A percentile compares a stretch with the other conserved stretches of the same genome.
phyloP scores from a whole-genome alignment of 1,140 invertebrate genomes.

The Archivesica marissinica region DNA sequence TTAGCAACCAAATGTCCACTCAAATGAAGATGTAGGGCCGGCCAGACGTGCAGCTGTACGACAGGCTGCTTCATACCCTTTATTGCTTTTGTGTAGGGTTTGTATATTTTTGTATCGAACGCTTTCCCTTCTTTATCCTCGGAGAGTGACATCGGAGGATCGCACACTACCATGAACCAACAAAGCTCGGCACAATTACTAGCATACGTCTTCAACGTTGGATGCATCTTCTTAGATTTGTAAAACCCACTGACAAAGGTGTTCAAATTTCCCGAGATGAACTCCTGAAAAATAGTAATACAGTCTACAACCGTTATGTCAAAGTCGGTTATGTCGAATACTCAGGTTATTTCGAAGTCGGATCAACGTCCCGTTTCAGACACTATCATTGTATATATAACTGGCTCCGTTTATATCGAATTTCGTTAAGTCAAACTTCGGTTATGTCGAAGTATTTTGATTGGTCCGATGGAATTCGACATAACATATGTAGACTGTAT shows the following conservation, averaged over 20 bases:
- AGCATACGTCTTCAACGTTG: background rate
- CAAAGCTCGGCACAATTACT: constrained; percentile 21
- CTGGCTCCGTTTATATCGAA: too few relatives aligned
- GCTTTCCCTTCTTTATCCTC: constrained; percentile 11
- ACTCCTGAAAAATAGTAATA: background rate
- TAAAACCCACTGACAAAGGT: background rate
- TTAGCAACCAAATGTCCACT: constrained; percentile 4
- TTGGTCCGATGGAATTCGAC: too few relatives aligned
- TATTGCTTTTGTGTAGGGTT: constrained; percentile 15
- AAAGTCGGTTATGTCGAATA: too few relatives aligned
- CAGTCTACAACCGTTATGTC: too few relatives aligned
- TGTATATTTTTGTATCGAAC: constrained; percentile 13
- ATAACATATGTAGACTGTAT: too few relatives aligned
- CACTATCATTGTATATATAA: too few relatives aligned
- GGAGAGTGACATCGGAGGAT: constrained; percentile 47
- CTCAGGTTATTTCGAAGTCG: too few relatives aligned
- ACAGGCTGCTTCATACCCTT: background rate
- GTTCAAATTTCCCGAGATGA: background rate
- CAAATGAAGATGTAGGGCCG: constrained; percentile 10
- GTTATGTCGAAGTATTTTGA: too few relatives aligned
- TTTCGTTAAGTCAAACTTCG: too few relatives aligned
- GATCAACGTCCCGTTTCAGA: too few relatives aligned
- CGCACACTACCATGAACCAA: constrained; percentile 51
- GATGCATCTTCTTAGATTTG: background rate
- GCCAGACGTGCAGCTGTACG: constrained; percentile 6